Percentiles rank a stretch among this genome's conserved stretches.
Evolutionary conservation across 2,113 vertebrate genomes (phyloP).

Genomic region (Pontoporia blainvillei): DNA sequence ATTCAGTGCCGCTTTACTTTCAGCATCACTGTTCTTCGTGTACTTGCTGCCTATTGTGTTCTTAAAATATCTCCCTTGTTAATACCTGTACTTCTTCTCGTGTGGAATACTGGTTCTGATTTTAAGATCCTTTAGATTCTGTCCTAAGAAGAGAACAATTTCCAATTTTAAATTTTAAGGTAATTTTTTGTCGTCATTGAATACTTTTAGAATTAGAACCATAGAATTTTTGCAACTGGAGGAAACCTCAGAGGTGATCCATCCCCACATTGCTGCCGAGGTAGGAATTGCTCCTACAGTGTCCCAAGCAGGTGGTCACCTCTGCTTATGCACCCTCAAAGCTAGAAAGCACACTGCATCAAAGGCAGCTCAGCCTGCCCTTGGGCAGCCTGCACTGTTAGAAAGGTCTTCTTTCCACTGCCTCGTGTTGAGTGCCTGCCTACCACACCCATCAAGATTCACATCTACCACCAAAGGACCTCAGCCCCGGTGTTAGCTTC

Average conservation of each 20-base stretch:
- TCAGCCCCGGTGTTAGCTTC: neutral
- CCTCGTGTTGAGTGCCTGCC: neutral
- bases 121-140: neutral
- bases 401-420: neutral
- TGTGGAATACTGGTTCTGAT: neutral
- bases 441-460: accelerated
- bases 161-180: neutral
- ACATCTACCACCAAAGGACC: neutral
- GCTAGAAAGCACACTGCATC: neutral
- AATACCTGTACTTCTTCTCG: neutral
- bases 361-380: neutral
- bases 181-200: neutral
- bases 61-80: neutral
- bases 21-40: neutral
- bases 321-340: neutral
- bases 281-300: neutral
- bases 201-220: neutral
- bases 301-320: neutral
- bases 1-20: neutral
- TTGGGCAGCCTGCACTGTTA: neutral
- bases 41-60: neutral
- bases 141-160: neutral
- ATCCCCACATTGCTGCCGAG: neutral
- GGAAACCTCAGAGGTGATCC: neutral
- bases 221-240: neutral